A percentile compares a stretch with the other conserved stretches of the same genome.
Evolutionary conservation across 2,113 vertebrate species (phyloP).

Genomic region (Chloropsis hardwickii): DNA sequence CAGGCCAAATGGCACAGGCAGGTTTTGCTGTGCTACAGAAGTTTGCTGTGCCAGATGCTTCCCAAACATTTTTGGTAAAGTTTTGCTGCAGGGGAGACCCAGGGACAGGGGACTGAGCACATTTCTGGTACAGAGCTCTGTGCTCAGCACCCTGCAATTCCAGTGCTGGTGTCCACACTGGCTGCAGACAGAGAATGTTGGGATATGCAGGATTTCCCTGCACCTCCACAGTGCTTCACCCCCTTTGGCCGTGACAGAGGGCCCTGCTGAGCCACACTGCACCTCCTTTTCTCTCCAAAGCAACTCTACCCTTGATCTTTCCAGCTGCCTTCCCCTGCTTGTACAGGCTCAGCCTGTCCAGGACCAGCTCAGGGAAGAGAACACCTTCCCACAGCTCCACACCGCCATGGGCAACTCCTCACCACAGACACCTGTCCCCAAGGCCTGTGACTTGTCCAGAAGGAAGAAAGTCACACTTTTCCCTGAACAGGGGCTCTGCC

Average conservation of each 20-base stretch:
- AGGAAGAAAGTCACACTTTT: background rate
- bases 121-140: background rate
- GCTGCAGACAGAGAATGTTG: background rate
- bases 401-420: background rate
- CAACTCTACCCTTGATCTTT: background rate
- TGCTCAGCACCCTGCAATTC: background rate
- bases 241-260: fast-evolving
- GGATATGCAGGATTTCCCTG: background rate
- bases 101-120: background rate
- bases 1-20: background rate
- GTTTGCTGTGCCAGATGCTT: background rate
- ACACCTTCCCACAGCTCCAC: background rate
- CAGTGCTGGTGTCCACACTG: background rate
- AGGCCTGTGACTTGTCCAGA: background rate
- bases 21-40: background rate
- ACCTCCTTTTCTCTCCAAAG: background rate
- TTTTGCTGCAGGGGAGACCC: background rate
- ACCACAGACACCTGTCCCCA: background rate
- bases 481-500: background rate
- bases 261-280: background rate
- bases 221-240: background rate
- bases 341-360: background rate
- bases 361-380: background rate
- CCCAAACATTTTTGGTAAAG: background rate
- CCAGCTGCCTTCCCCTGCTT: background rate